Conservation (phyloP, 2,113 vertebrate species). For the Gracilinanus agilis region DNA sequence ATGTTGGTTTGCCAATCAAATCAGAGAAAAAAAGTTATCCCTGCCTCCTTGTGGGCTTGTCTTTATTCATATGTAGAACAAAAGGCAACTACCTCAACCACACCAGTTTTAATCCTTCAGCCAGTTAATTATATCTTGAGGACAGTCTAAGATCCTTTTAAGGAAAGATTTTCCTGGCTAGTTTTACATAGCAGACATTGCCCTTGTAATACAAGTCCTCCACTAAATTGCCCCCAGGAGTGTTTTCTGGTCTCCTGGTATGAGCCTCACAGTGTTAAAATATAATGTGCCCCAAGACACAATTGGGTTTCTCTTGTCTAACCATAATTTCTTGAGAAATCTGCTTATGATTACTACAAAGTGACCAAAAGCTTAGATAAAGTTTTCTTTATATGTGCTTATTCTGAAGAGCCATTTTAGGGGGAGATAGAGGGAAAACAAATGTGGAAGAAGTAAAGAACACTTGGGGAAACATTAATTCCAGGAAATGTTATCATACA, state of each 20-base stretch:
- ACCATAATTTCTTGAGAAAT: not conserved
- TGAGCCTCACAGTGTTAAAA: not conserved
- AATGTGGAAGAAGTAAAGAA: constrained; percentile 42
- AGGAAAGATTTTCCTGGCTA: not conserved
- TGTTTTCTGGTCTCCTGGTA: not conserved
- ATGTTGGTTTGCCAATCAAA: not conserved
- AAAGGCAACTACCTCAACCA: not conserved
- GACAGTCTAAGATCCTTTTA: not conserved
- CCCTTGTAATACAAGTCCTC: not conserved
- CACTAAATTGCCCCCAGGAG: not conserved
- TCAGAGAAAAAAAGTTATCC: not conserved
- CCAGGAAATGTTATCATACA: constrained; percentile 44
- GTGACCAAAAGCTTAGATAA: not conserved
- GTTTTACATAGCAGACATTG: not conserved
- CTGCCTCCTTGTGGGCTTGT: not conserved
- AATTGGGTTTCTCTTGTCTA: not conserved
- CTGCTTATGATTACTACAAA: not conserved
- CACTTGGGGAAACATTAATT: constrained; percentile 62
- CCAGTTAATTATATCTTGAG: not conserved
- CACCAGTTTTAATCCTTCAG: not conserved
- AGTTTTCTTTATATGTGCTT: not conserved
- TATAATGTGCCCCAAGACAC: not conserved
- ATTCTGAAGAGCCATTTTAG: not conserved
- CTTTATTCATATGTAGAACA: not conserved
- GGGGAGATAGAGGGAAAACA: not conserved